These are phyloP conservation scores for Cataglyphis albicans DNA, from an alignment of 2,888 invertebrate species.

Conservation along the genomic window DNA sequence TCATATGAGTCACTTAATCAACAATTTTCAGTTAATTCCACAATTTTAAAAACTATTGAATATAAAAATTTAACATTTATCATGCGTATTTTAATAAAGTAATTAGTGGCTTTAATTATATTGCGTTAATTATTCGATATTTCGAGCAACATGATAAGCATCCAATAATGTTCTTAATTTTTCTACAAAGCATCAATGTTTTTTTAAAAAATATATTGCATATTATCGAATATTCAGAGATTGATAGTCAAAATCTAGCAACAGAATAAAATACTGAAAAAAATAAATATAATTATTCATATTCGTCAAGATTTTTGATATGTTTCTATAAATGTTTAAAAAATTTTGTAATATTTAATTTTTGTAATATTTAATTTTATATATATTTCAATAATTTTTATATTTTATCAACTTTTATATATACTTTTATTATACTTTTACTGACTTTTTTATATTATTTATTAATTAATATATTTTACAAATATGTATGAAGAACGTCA, in stretches of 20 bases:
- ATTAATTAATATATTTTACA: background rate
- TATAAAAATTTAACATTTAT: slow-evolving; percentile 26
- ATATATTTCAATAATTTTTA: background rate
- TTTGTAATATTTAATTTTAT: background rate
- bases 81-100: slow-evolving; percentile 28
- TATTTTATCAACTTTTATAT: background rate
- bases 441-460: background rate
- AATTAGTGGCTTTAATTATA: slow-evolving; percentile 19
- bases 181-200: background rate
- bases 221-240: slow-evolving; percentile 14
- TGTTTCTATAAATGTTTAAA: background rate
- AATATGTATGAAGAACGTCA: background rate
- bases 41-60: slow-evolving; percentile 39
- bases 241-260: background rate
- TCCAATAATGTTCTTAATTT: slow-evolving; percentile 2
- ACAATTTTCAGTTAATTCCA: slow-evolving; percentile 19
- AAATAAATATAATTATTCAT: background rate
- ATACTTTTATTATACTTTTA: background rate
- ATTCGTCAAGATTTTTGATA: background rate
- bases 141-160: slow-evolving; percentile 5
- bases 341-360: background rate
- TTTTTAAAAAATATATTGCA: background rate
- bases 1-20: slow-evolving; percentile 29
- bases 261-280: slow-evolving; percentile 17
- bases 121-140: slow-evolving; percentile 29